Conservation (phyloP, 2,797 vertebrate genomes). For the Podargus strigoides region DNA sequence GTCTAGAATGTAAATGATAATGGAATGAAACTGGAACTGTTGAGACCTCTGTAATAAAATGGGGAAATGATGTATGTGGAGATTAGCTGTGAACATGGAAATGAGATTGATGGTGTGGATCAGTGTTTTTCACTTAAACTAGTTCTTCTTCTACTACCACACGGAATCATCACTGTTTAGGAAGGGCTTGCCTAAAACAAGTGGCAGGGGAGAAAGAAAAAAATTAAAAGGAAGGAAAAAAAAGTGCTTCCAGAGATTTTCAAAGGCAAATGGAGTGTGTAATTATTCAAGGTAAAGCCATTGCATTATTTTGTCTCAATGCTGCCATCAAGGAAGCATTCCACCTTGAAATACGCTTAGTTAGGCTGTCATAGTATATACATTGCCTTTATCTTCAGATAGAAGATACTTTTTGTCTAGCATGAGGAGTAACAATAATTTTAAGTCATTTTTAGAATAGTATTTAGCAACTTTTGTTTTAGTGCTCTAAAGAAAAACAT, state of each 20-base stretch:
- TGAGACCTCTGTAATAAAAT: not conserved
- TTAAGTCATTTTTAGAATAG: not conserved
- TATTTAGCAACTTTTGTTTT: not conserved
- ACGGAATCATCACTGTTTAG: not conserved
- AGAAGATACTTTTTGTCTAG: not conserved
- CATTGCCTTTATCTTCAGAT: not conserved
- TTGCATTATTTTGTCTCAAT: not conserved
- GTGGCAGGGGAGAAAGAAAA: not conserved
- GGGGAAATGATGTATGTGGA: not conserved
- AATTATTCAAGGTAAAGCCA: not conserved
- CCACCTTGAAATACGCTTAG: not conserved
- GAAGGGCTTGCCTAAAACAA: not conserved
- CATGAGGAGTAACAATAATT: not conserved
- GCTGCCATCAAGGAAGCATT: not conserved
- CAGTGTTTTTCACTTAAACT: not conserved
- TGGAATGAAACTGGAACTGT: not conserved
- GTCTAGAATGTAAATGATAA: not conserved
- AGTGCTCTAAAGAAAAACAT: not conserved
- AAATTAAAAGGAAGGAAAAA: too few species aligned
- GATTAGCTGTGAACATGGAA: not conserved
- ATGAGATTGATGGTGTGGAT: not conserved
- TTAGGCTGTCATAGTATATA: not conserved
- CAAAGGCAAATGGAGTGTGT: not conserved
- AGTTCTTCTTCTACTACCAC: not conserved
- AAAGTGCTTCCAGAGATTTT: not conserved